These are phyloP conservation scores for Rhinella marina DNA, from an alignment of 2,797 vertebrate species.

Conservation along the genomic window DNA sequence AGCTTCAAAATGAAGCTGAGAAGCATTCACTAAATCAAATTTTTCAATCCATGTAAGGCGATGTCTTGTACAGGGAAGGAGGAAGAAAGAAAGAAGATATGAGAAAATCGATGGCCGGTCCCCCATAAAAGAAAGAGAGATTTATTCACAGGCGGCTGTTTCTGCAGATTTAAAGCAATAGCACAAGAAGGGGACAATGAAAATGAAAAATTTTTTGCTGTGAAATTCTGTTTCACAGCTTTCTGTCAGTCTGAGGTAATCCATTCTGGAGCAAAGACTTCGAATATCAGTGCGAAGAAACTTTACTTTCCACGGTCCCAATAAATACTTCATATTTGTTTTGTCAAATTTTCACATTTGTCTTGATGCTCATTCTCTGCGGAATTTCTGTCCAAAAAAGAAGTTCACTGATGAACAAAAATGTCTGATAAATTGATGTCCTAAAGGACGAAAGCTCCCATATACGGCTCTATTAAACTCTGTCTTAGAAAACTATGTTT, in stretches of 20 bases:
- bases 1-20: constrained; percentile 66
- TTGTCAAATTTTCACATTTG: constrained; percentile 11
- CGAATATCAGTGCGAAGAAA: neutral
- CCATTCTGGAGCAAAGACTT: neutral
- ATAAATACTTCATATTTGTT: constrained; percentile 38
- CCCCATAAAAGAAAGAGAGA: constrained; percentile 78
- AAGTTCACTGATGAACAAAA: constrained; percentile 13
- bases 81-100: constrained; percentile 59
- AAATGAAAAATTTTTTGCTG: neutral
- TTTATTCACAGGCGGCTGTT: constrained; percentile 69
- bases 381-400: constrained; percentile 7
- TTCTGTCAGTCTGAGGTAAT: neutral
- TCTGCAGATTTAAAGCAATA: neutral
- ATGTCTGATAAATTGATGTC: constrained; percentile 30
- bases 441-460: neutral
- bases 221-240: constrained; percentile 9
- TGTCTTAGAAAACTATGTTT: neutral
- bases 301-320: fast-evolving
- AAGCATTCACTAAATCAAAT: constrained; percentile 77
- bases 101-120: constrained; percentile 77
- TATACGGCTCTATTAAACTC: neutral
- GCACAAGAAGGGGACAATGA: neutral
- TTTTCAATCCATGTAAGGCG: constrained; percentile 71
- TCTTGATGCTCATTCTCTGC: neutral
- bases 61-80: constrained; percentile 66